Conservation (phyloP, 2,888 invertebrate species). For the Ormyrus pomaceus region DNA sequence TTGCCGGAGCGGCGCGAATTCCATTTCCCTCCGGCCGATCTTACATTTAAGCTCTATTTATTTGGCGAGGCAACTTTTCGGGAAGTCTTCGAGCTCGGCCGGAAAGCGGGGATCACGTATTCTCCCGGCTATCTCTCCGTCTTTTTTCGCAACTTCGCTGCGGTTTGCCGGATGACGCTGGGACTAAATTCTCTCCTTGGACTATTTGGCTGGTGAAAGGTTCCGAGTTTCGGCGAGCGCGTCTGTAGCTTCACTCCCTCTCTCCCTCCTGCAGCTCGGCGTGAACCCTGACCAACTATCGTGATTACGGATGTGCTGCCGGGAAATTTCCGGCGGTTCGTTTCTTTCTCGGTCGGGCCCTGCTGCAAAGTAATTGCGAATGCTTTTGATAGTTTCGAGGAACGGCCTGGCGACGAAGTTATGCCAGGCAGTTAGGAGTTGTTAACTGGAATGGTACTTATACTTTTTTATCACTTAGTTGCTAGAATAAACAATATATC, state of each 20-base stretch:
- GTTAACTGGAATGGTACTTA: too few species aligned
- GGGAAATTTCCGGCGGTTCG: neutral
- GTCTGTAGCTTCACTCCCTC: constrained; percentile 13
- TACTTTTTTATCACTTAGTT: too few species aligned
- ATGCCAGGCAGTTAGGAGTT: too few species aligned
- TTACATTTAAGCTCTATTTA: constrained; percentile 59
- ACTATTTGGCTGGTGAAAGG: too few species aligned
- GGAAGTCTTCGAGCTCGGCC: neutral
- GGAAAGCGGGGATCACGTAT: constrained; percentile 4
- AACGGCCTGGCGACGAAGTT: too few species aligned
- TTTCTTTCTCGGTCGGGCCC: neutral
- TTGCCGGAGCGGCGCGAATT: too few species aligned
- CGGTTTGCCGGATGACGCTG: too few species aligned
- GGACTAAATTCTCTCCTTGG: too few species aligned
- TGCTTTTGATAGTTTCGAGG: neutral
- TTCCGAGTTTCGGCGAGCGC: neutral
- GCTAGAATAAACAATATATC: too few species aligned
- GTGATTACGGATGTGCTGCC: neutral
- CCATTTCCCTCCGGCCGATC: neutral
- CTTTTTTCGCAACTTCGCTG: too few species aligned
- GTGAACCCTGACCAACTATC: neutral
- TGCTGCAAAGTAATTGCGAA: neutral
- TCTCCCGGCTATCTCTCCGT: too few species aligned
- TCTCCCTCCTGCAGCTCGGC: neutral
- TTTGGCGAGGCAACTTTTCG: constrained; percentile 58